phyloP scores from a whole-genome alignment of 2,888 invertebrate species.

The Trissolcus japonicus region DNA sequence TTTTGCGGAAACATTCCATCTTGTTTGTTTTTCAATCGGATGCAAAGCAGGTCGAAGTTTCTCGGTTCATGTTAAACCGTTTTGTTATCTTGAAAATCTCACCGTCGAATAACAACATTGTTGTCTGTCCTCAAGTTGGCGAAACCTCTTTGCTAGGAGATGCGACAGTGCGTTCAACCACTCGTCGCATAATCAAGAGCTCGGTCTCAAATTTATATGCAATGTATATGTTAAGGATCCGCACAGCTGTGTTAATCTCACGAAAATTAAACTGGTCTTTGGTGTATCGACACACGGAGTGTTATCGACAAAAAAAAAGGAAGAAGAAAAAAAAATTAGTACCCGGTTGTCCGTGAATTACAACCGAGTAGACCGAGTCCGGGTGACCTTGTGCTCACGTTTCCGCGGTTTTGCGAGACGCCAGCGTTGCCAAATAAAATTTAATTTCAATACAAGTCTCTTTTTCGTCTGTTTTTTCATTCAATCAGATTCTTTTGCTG shows the following conservation, averaged over 20 bases:
- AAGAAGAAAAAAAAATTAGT: constrained; percentile 22
- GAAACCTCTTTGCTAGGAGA: no score
- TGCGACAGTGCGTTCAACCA: constrained; percentile 8
- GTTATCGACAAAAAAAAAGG: constrained; percentile 1
- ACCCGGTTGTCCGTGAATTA: constrained; percentile 47
- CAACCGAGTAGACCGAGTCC: constrained; percentile 10
- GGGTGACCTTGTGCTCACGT: constrained; percentile 34
- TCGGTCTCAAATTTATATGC: constrained; percentile 31
- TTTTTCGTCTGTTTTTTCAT: neutral
- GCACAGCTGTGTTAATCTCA: constrained; percentile 22
- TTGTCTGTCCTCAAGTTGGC: no score
- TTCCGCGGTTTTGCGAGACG: constrained; percentile 43
- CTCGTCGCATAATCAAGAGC: constrained; percentile 12
- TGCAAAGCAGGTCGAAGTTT: constrained; percentile 3
- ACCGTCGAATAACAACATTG: neutral
- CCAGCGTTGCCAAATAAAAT: constrained; percentile 19
- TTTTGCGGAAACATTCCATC: constrained; percentile 9
- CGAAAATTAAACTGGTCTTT: constrained; percentile 36
- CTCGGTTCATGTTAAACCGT: neutral
- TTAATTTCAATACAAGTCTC: neutral
- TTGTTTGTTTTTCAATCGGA: constrained; percentile 5
- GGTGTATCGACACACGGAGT: constrained; percentile 14
- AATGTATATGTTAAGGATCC: constrained; percentile 35
- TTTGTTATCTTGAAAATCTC: constrained; percentile 10
- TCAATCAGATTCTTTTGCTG: no score